phyloP scores from a whole-genome alignment of 2,797 vertebrate species.

The Melanotaenia boesemani region DNA sequence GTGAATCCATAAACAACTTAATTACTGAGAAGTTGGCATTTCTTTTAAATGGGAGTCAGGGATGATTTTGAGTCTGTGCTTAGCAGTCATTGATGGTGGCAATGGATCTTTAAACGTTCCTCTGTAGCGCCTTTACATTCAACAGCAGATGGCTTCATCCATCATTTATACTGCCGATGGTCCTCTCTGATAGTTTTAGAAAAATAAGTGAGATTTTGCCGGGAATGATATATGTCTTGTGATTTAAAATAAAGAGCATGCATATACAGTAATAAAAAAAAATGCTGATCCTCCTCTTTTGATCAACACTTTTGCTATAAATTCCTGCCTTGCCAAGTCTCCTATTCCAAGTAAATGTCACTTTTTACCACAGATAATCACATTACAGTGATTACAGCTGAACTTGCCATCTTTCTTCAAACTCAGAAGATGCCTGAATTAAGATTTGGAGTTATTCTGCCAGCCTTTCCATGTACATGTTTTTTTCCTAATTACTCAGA shows the following conservation, averaged over 20 bases:
- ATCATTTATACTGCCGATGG: too few species aligned
- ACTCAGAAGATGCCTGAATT: background rate
- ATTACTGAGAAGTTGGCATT: too few species aligned
- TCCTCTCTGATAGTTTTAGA: too few species aligned
- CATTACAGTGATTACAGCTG: slow-evolving; percentile 44
- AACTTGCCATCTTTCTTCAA: background rate
- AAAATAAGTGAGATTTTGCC: too few species aligned
- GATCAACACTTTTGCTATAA: background rate
- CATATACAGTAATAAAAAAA: background rate
- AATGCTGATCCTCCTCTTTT: background rate
- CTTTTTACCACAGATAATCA: background rate
- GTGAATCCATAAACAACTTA: too few species aligned
- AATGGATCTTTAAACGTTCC: too few species aligned
- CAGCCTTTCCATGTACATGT: background rate
- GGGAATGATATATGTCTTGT: background rate
- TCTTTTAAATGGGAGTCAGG: too few species aligned
- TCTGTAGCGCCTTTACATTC: too few species aligned
- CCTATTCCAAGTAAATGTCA: slow-evolving; percentile 3
- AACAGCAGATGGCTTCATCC: too few species aligned
- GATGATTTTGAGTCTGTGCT: too few species aligned
- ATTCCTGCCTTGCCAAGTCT: background rate
- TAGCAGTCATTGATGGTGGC: too few species aligned
- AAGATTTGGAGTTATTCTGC: slow-evolving; percentile 16
- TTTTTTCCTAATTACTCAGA: slow-evolving; percentile 2
- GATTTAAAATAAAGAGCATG: slow-evolving; percentile 6